Evolutionary conservation across 2,113 vertebrate genomes (phyloP).

Genomic region (Urocynchramus pylzowi): DNA sequence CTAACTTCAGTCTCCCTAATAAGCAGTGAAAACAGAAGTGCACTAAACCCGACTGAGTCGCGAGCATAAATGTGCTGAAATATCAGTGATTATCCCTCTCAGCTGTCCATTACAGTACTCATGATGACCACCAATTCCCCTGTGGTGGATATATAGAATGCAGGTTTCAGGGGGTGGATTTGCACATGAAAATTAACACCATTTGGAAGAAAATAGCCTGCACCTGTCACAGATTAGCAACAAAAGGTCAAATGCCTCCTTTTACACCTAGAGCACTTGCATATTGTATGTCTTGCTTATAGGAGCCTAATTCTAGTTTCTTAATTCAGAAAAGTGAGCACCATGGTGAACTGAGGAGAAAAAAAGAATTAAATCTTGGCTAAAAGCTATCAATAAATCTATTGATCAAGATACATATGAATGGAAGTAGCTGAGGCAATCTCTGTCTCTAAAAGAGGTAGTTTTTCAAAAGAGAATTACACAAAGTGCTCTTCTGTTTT

Average conservation of each 20-base stretch:
- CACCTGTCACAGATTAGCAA: constrained; percentile 70
- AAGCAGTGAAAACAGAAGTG: constrained; percentile 58
- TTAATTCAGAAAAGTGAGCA: constrained; percentile 53
- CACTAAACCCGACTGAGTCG: constrained; percentile 64
- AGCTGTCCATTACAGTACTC: constrained; percentile 62
- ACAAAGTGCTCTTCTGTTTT: constrained; percentile 79
- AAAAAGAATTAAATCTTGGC: constrained; percentile 61
- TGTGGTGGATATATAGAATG: constrained; percentile 45
- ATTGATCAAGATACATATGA: constrained; percentile 67
- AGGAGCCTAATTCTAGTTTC: constrained; percentile 56
- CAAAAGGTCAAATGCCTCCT: constrained; percentile 64
- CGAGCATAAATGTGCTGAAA: constrained; percentile 73
- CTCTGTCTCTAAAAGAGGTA: constrained; percentile 74
- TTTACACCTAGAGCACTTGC: constrained; percentile 53
- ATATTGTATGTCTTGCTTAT: constrained; percentile 57
- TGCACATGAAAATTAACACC: constrained; percentile 64
- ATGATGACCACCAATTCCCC: constrained; percentile 53
- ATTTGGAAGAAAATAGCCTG: constrained; percentile 66
- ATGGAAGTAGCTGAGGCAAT: constrained; percentile 72
- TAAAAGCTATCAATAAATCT: constrained; percentile 74
- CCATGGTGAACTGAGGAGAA: constrained; percentile 10
- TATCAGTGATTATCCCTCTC: constrained; percentile 69
- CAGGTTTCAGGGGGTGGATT: constrained; percentile 62
- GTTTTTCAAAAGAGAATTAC: constrained; percentile 84
- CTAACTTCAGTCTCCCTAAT: constrained; percentile 52